Percentiles rank a stretch among this genome's conserved stretches.
phyloP scores from a whole-genome alignment of 2,113 vertebrate species.

The Alces alces region DNA sequence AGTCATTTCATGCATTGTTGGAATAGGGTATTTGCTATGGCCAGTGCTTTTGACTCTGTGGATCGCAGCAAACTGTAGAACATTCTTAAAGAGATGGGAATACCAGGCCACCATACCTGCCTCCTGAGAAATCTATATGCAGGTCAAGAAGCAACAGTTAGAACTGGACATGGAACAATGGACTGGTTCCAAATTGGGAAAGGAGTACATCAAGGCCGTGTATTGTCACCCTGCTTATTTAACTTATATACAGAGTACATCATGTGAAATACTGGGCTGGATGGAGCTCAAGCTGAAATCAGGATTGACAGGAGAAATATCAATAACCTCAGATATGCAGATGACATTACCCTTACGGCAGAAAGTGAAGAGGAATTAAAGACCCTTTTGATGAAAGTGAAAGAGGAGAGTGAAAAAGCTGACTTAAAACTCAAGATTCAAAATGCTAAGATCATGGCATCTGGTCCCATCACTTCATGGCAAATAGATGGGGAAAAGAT shows the following conservation, averaged over 20 bases:
- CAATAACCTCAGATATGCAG: neutral
- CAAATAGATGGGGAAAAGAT: neutral
- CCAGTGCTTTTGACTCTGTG: neutral
- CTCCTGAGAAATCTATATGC: neutral
- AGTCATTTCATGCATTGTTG: neutral
- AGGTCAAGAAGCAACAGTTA: neutral
- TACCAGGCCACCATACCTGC: neutral
- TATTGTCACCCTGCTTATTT: neutral
- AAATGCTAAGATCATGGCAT: neutral
- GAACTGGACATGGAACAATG: rapidly evolving
- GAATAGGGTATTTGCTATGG: neutral
- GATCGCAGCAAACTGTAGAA: neutral
- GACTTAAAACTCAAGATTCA: neutral
- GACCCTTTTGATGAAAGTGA: neutral
- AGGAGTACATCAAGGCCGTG: neutral
- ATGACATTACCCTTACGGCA: neutral
- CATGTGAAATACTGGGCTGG: neutral
- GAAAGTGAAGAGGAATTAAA: neutral
- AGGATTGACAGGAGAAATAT: neutral
- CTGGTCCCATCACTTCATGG: neutral
- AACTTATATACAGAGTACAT: neutral
- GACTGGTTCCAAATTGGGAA: neutral
- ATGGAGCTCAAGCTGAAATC: neutral
- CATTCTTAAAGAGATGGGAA: neutral
- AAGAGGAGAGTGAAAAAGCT: neutral